Evolutionary conservation across 2,888 invertebrate species (phyloP).

Genomic region (Philereme transversata): DNA sequence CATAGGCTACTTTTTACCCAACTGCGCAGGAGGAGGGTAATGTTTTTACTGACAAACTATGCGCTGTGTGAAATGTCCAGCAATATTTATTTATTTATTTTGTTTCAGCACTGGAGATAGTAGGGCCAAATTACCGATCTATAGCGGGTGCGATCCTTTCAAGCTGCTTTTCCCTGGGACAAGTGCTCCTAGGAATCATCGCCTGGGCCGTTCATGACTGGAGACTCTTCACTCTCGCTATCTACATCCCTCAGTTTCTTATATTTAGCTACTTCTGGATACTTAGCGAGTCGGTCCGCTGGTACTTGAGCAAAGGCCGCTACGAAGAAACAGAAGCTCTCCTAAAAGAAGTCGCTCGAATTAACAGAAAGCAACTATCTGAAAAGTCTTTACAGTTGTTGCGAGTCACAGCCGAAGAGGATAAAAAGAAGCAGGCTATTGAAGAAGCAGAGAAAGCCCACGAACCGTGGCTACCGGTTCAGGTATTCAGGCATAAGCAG

Average conservation of each 20-base stretch:
- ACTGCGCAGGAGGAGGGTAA: too few species aligned
- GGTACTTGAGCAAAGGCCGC: constrained; percentile 88
- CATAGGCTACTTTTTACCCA: too few species aligned
- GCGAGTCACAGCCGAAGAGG: constrained; percentile 51
- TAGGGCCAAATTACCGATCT: constrained; percentile 88
- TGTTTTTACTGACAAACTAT: too few species aligned
- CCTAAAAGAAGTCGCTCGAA: constrained; percentile 84
- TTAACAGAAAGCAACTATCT: constrained; percentile 78
- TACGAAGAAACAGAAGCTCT: constrained; percentile 86
- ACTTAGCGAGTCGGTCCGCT: constrained; percentile 88
- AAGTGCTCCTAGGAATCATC: constrained; percentile 43
- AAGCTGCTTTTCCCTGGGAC: constrained; percentile 84
- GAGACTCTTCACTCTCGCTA: constrained; percentile 85
- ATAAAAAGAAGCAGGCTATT: constrained; percentile 45
- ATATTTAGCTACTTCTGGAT: constrained; percentile 87
- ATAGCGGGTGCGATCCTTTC: constrained; percentile 87
- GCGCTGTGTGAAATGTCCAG: too few species aligned
- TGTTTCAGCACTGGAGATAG: constrained; percentile 80
- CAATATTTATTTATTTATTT: too few species aligned
- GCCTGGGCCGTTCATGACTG: constrained; percentile 89
- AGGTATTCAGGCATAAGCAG: constrained; percentile 56
- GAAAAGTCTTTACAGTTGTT: constrained; percentile 58
- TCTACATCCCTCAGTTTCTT: constrained; percentile 88
- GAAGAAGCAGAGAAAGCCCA: constrained; percentile 40
- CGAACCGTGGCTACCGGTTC: constrained; percentile 63